Conservation (phyloP, 2,888 invertebrate genomes). For the Andrena chrysosceles region DNA sequence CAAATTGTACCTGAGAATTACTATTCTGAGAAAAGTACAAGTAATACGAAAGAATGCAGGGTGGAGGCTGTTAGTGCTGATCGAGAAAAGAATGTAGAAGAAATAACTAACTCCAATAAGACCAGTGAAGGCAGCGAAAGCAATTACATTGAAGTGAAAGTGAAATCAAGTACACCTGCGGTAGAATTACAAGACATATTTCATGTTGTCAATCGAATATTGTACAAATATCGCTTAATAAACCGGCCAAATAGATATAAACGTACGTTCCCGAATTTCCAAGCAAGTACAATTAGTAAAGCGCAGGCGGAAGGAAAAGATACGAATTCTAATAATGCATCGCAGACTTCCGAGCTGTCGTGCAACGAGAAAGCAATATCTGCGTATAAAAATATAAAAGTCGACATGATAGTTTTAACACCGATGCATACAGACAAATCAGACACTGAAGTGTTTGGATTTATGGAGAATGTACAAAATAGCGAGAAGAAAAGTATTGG, state of each 20-base stretch:
- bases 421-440: conserved; percentile 72
- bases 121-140: not conserved
- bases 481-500: conserved; percentile 68
- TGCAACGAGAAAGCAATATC: conserved; percentile 62
- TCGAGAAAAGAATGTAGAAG: not conserved
- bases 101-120: not conserved
- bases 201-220: conserved; percentile 64
- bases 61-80: not conserved
- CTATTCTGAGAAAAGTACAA: conserved; percentile 25
- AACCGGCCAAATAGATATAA: conserved; percentile 67
- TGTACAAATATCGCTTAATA: conserved; percentile 70
- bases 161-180: not conserved
- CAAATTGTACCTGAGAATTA: conserved; percentile 49
- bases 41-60: not conserved
- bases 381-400: conserved; percentile 80
- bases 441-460: conserved; percentile 74
- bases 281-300: conserved; percentile 49
- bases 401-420: conserved; percentile 81
- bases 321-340: conserved; percentile 7
- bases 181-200: conserved; percentile 51
- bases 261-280: conserved; percentile 56
- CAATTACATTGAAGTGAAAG: not conserved
- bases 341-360: conserved; percentile 12
- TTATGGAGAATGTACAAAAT: conserved; percentile 77
- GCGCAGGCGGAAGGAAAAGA: conserved; percentile 40